These are phyloP conservation scores for Orius insidiosus DNA, from an alignment of 1,140 invertebrate species.

Conservation along the genomic window DNA sequence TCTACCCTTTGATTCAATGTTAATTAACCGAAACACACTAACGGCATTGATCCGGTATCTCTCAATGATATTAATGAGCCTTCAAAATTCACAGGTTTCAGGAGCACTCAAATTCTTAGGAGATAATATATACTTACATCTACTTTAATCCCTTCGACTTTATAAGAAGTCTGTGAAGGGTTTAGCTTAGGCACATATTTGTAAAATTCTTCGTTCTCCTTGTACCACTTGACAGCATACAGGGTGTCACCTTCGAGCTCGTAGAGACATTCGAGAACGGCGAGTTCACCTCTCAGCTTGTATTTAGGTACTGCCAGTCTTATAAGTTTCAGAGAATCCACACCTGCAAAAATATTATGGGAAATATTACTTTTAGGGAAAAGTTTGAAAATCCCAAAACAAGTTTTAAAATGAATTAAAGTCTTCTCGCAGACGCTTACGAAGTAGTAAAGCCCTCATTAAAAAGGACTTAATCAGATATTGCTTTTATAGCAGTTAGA, in stretches of 20 bases:
- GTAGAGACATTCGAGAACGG: conserved; percentile 57
- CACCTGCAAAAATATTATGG: conserved; percentile 22
- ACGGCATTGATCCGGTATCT: too few species aligned
- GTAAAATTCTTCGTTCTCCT: conserved; percentile 73
- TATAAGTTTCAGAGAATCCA: conserved; percentile 34
- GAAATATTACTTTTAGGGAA: background rate
- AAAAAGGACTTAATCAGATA: too few species aligned
- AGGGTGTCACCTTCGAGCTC: conserved; percentile 57
- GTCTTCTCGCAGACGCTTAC: too few species aligned
- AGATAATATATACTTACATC: too few species aligned
- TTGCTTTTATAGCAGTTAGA: too few species aligned
- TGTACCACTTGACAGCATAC: conserved; percentile 77
- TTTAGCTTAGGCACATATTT: conserved; percentile 59
- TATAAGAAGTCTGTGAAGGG: conserved; percentile 50
- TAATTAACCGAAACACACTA: too few species aligned
- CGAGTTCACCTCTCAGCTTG: conserved; percentile 44
- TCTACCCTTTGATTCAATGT: too few species aligned
- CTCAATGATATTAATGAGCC: too few species aligned
- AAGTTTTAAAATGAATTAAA: too few species aligned
- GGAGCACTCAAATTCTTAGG: conserved; percentile 2
- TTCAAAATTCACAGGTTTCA: background rate
- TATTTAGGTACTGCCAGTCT: conserved; percentile 48
- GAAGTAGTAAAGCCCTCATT: too few species aligned
- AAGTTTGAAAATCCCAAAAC: too few species aligned
- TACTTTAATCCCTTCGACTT: conserved; percentile 56